Base-by-base conservation (phyloP, 2,888 invertebrate species). In the Spodoptera picta region DNA sequence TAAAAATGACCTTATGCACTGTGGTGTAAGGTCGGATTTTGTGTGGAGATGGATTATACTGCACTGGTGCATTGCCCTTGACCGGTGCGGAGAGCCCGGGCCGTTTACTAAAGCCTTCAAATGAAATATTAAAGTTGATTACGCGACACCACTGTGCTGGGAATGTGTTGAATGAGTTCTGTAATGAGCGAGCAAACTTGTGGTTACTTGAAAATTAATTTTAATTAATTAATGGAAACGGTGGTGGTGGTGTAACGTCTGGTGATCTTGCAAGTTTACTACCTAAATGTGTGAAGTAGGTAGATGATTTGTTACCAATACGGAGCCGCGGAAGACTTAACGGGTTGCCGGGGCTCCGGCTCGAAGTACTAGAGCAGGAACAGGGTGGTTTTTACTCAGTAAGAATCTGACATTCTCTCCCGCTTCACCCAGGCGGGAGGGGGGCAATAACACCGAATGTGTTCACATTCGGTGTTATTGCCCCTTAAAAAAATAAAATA, bases 121-220 rank as follows among this genome's bases (percentile, higher is more conserved):
- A 84, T 86, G 83, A 83, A 84, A 85, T 81, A 86, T 86, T 83
- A 83, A 85, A 81, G 72, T 82, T 83, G 80, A 80, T 81, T 75
- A 77, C 49, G 55, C 63, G 57, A 62, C 45, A 56, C 53, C 51
- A 46, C 64, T 50, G 61, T 42, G 51, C 64, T 61, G 51, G 59
- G 62, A 60, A 61, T 68, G 55, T 69, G 42, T 48, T 61, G 45
- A 61, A 65, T 63, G 60, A 60, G 50, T 23, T 46, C 31, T 44
- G 44, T 68, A 55, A 71, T 65, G 57, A 59, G 53, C 67, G 69
- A 54, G 43, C 27, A 42, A 55, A 64, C 48, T 51, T 45, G 55
- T 14, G 36, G 58, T 66, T 58, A 65, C 55, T 69, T 62, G 11
- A 9, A n/a, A 54, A 62, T 60, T 49, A 19, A 51, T 49, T 59